Percentiles rank a stretch among this genome's conserved stretches.
phyloP scores from a whole-genome alignment of 2,888 invertebrate species.

The Oegoconia quadripuncta region DNA sequence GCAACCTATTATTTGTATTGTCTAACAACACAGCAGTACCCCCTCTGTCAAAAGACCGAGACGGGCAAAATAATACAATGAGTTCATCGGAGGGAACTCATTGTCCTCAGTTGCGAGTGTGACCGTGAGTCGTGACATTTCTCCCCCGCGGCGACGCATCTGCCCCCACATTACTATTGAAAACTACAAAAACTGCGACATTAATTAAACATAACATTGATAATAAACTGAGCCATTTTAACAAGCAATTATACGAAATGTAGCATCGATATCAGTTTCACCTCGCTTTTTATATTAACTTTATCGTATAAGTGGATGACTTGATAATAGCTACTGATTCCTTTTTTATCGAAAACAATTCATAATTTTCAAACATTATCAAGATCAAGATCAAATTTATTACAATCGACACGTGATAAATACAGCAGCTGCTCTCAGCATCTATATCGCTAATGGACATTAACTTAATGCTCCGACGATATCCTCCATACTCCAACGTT shows the following conservation, averaged over 20 bases:
- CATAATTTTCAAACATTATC: conserved; percentile 5
- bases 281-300: conserved; percentile 2
- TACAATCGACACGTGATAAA: conserved; percentile 2
- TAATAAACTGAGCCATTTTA: conserved; percentile 15
- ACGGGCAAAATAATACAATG: conserved; percentile 37
- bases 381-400: conserved; percentile 9
- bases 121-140: conserved; percentile 46
- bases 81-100: conserved; percentile 43
- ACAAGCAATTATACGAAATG: conserved; percentile 14
- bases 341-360: conserved; percentile 1
- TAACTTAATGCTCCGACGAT: conserved; percentile 1
- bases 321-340: conserved; percentile 7
- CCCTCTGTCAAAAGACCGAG: conserved; percentile 19
- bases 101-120: conserved; percentile 39
- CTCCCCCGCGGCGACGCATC: conserved; percentile 52
- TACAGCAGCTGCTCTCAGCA: conserved; percentile 4
- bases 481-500: background rate
- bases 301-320: conserved; percentile 2
- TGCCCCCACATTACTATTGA: conserved; percentile 41
- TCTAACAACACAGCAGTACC: conserved; percentile 18
- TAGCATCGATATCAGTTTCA: conserved; percentile 11
- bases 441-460: conserved; percentile 6
- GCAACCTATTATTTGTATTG: conserved; percentile 15
- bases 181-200: conserved; percentile 37
- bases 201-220: conserved; percentile 29